A percentile compares a stretch with the other conserved stretches of the same genome.
Evolutionary conservation across 2,797 vertebrate species (phyloP).

Genomic region (Microctenopoma lineatum): DNA sequence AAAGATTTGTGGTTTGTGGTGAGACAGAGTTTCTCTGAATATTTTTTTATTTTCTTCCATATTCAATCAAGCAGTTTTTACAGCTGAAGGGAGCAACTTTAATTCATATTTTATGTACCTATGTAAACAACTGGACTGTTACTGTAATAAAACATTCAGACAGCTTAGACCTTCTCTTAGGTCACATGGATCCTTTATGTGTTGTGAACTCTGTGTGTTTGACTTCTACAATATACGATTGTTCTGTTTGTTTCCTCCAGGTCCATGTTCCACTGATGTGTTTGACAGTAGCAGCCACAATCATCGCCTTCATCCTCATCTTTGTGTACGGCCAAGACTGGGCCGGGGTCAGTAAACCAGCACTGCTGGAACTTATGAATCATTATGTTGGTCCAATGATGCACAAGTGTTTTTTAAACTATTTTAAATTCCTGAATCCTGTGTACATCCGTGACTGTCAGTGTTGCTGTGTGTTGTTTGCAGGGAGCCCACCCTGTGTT

Average conservation of each 20-base stretch:
- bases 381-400: too few relatives aligned
- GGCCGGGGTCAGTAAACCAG: constrained; percentile 76
- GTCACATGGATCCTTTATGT: too few relatives aligned
- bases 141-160: too few relatives aligned
- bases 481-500: constrained; percentile 78
- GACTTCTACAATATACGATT: background rate
- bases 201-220: too few relatives aligned
- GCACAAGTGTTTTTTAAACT: too few relatives aligned
- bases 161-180: too few relatives aligned
- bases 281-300: constrained; percentile 73
- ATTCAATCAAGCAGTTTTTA: background rate
- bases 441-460: background rate
- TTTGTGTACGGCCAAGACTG: constrained; percentile 74
- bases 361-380: background rate
- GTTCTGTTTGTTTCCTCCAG: constrained; percentile 58
- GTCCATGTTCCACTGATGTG: constrained; percentile 80
- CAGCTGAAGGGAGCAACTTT: too few relatives aligned
- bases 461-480: constrained; percentile 17
- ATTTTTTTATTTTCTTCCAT: too few relatives aligned
- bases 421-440: too few relatives aligned
- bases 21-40: too few relatives aligned
- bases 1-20: constrained; percentile 87
- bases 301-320: constrained; percentile 81
- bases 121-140: too few relatives aligned
- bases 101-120: too few relatives aligned